These are phyloP conservation scores for Leptonema lineaticorne DNA, from an alignment of 1,140 invertebrate species.

Conservation along the genomic window DNA sequence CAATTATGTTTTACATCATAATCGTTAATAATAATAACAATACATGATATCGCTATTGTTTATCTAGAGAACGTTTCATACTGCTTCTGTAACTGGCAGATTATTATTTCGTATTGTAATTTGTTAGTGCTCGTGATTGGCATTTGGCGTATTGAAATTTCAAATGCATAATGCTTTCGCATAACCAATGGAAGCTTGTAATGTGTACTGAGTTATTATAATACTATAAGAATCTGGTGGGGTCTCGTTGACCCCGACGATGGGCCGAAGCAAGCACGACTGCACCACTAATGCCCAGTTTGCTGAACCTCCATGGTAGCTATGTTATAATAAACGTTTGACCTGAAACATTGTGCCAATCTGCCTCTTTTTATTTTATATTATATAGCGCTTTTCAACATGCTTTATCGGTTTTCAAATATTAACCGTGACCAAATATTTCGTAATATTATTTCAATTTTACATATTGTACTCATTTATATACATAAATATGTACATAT, in stretches of 20 bases:
- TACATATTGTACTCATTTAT: background rate
- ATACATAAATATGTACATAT: background rate
- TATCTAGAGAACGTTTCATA: background rate
- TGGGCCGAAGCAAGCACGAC: constrained; percentile 24
- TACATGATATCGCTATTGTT: background rate
- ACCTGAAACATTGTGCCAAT: background rate
- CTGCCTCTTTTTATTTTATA: background rate
- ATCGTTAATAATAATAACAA: background rate
- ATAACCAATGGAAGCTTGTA: background rate
- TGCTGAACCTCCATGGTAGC: background rate
- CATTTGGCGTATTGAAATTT: constrained; percentile 23
- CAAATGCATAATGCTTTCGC: constrained; percentile 15
- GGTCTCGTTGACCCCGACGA: constrained; percentile 21
- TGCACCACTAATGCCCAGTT: constrained; percentile 3
- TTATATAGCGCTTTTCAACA: background rate
- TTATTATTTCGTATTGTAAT: constrained; percentile 7
- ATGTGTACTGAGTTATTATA: background rate
- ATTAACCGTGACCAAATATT: background rate
- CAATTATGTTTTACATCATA: background rate
- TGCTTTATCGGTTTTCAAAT: background rate
- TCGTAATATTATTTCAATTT: background rate
- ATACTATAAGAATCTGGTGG: background rate
- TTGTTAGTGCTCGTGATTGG: constrained; percentile 24
- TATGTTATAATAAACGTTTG: constrained; percentile 20
- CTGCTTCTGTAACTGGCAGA: background rate